Base-by-base conservation (phyloP, 2,888 invertebrate species). In the Bursaphelenchus okinawaensis region DNA sequence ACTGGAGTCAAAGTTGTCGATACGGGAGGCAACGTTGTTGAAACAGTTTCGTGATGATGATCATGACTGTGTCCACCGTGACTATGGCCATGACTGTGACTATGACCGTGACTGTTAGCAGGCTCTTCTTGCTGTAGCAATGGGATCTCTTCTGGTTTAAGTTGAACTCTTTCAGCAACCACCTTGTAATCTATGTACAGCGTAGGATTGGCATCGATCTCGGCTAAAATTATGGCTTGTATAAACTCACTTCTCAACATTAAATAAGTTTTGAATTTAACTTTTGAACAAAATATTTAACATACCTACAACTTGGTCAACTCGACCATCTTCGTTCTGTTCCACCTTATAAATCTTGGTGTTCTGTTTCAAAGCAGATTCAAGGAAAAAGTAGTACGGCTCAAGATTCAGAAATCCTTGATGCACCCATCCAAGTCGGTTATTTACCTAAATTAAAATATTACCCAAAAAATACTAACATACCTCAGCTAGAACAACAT, bases 371-470 rank as follows among this genome's bases (percentile, higher is more conserved):
- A 59, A 50, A 1, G 60, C 40, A 20, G 22, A 31, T 29, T 59
- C 60, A 20, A 59, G 28, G 28, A 59, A 59, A 50, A 59, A 59
- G 23, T 40, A 31, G 28, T 59, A 59, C 2, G 60, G 50, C 19
- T 40, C 22, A 19, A 50, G 50, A 24, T 40, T 50, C 20, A 59
- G n/a, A 4, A 59, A 52, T 2, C 60, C 60, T 20, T 16, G 22
- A 27, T 51, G 40, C 4, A 59, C 60, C 22, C 40, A 51, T 16
- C 60, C 60, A 16, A 4, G 40, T 4, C 7, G 50, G 2, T 22
- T 50, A 26, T 59, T 59, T 20, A 59, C 52, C 60, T 59, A 27
- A 26, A 59, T 40, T 1, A 57, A 23, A 28, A 7, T 27, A 26
- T 16, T 57, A 4, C 22, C 55, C 50, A 12, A 59, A 26, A 20